Conservation (phyloP, 1,140 invertebrate species). For the Hyles vespertilio region DNA sequence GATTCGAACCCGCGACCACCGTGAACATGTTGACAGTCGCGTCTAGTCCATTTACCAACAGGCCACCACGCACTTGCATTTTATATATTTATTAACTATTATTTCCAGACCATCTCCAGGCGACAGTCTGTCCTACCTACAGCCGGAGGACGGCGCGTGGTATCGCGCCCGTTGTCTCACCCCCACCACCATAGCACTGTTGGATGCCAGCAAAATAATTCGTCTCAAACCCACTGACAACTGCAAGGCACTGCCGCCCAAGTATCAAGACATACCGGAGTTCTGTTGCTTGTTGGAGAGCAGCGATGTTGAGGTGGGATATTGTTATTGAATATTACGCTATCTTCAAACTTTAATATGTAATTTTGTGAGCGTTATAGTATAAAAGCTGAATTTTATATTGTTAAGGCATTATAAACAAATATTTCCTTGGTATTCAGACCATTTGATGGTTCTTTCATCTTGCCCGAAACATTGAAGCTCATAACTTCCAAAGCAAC, state of each 20-base stretch:
- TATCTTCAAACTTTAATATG: not conserved
- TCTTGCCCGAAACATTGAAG: too few species aligned
- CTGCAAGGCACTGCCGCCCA: conserved; percentile 14
- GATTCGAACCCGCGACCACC: too few species aligned
- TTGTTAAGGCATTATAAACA: too few species aligned
- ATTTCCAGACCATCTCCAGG: conserved; percentile 36
- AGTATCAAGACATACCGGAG: conserved; percentile 34
- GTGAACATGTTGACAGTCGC: too few species aligned
- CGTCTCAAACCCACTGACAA: conserved; percentile 67
- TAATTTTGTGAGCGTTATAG: not conserved
- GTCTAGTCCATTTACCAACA: too few species aligned
- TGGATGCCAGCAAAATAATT: conserved; percentile 33
- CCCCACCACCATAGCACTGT: conserved; percentile 71
- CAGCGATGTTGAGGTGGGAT: conserved; percentile 25
- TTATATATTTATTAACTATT: too few species aligned
- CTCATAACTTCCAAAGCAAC: too few species aligned
- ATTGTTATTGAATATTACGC: not conserved
- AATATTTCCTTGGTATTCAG: too few species aligned
- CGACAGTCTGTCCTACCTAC: conserved; percentile 38
- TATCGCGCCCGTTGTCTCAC: conserved; percentile 84
- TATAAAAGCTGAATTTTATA: too few species aligned
- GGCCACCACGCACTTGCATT: too few species aligned
- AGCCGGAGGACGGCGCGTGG: conserved; percentile 39
- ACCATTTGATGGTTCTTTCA: too few species aligned
- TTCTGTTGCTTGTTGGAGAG: conserved; percentile 35